phyloP scores from a whole-genome alignment of 2,797 vertebrate species.

The Cetoscarus ocellatus region DNA sequence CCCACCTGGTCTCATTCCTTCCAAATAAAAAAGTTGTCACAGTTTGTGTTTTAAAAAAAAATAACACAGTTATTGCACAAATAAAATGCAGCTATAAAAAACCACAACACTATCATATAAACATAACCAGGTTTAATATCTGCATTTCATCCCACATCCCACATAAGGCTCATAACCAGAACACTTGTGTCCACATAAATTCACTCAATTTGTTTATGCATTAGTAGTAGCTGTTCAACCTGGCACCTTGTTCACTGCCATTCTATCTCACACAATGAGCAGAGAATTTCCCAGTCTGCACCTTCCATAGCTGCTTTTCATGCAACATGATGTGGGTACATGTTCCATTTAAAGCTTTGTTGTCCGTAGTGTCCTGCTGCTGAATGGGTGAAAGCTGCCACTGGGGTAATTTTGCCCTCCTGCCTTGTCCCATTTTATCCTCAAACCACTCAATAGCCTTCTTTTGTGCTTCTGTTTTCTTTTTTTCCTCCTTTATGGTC shows the following conservation, averaged over 20 bases:
- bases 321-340: slow-evolving; percentile 16
- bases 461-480: slow-evolving; percentile 29
- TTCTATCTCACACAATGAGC: slow-evolving; percentile 9
- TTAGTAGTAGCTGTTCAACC: slow-evolving; percentile 11
- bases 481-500: background rate
- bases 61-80: too few relatives aligned
- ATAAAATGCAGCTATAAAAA: too few relatives aligned
- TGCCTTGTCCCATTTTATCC: slow-evolving; percentile 20
- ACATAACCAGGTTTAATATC: too few relatives aligned
- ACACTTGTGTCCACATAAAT: too few relatives aligned
- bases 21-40: too few relatives aligned
- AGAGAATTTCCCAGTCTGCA: slow-evolving; percentile 25
- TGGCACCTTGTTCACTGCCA: background rate
- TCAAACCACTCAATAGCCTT: slow-evolving; percentile 22
- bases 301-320: slow-evolving; percentile 22
- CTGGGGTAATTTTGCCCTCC: slow-evolving; percentile 17
- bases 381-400: slow-evolving; percentile 19
- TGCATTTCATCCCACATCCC: too few relatives aligned
- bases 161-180: too few relatives aligned
- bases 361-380: background rate
- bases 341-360: slow-evolving; percentile 43
- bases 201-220: slow-evolving; percentile 27
- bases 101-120: too few relatives aligned
- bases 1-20: too few relatives aligned
- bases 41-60: too few relatives aligned